Percentiles rank a stretch among this genome's conserved stretches.
These are phyloP conservation scores for Orthosia cruda DNA, from an alignment of 2,888 invertebrate genomes.

Conservation along the genomic window DNA sequence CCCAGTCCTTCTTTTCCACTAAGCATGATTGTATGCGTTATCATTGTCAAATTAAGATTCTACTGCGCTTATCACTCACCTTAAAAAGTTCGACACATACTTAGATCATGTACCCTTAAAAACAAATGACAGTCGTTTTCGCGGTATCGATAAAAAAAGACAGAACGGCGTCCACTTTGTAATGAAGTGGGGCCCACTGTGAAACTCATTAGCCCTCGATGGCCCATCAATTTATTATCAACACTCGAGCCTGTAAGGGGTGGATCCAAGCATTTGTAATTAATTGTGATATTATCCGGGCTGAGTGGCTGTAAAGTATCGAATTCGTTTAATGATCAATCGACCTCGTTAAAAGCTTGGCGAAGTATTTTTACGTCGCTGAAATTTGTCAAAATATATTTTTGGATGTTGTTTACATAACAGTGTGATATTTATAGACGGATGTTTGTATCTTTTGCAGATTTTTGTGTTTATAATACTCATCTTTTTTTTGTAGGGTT, in stretches of 20 bases:
- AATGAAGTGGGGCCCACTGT: conserved; percentile 28
- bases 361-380: conserved; percentile 17
- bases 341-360: conserved; percentile 22
- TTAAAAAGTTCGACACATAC: background rate
- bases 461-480: background rate
- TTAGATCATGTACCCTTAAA: background rate
- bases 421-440: conserved; percentile 29
- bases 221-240: conserved; percentile 60
- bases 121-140: background rate
- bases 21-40: background rate
- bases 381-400: conserved; percentile 33
- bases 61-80: background rate
- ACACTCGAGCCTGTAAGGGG: conserved; percentile 53
- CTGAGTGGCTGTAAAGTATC: conserved; percentile 51
- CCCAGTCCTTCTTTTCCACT: background rate
- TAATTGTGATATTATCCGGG: conserved; percentile 58
- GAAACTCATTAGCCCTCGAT: conserved; percentile 53
- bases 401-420: conserved; percentile 49
- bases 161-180: conserved; percentile 42
- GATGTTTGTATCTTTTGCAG: background rate
- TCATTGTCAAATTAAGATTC: background rate
- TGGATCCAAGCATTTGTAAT: conserved; percentile 41
- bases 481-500: no score
- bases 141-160: conserved; percentile 8
- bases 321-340: conserved; percentile 50